Percentiles rank a stretch among this genome's conserved stretches.
phyloP scores from a whole-genome alignment of 2,797 vertebrate species.

The Gymnoscopelus microlampas region DNA sequence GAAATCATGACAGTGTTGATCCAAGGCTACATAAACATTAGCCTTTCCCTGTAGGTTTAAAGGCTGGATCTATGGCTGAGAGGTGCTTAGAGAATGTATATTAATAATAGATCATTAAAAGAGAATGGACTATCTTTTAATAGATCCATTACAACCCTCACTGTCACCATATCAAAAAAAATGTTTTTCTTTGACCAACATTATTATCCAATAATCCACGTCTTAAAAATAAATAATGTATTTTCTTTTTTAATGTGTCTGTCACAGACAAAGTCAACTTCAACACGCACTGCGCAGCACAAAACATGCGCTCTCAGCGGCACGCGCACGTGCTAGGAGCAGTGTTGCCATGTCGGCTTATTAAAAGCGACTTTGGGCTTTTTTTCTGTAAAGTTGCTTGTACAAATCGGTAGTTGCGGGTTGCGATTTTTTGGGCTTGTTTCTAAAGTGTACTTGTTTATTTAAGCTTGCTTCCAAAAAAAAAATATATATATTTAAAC shows the following conservation, averaged over 20 bases:
- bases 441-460: no score
- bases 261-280: conserved; percentile 25
- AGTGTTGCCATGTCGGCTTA: not conserved
- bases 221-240: not conserved
- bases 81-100: conserved; percentile 8
- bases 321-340: not conserved
- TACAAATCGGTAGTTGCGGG: no score
- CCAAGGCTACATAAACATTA: not conserved
- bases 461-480: no score
- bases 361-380: no score
- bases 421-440: no score
- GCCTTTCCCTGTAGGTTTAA: not conserved
- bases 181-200: not conserved
- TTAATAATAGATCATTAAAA: conserved; percentile 1
- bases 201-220: not conserved
- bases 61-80: conserved; percentile 1
- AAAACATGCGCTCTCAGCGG: not conserved
- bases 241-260: conserved; percentile 20
- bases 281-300: conserved; percentile 32
- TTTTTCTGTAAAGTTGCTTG: no score
- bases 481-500: no score
- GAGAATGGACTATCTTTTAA: not conserved
- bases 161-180: conserved; percentile 6
- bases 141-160: no score
- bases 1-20: no score